phyloP scores from a whole-genome alignment of 2,113 vertebrate species.

The Lepisosteus osseus region DNA sequence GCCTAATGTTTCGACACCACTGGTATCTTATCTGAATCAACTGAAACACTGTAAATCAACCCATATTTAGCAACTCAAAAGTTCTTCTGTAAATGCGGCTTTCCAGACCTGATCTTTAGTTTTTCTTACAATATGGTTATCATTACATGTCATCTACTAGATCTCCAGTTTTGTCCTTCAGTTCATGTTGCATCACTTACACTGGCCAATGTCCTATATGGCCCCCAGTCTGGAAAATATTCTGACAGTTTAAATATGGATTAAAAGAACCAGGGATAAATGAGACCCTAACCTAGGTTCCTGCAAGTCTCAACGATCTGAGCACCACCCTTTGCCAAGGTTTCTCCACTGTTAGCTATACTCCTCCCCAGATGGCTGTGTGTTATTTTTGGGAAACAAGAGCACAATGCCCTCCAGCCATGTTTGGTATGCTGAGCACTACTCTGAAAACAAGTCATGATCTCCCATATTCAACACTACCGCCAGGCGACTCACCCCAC shows the following conservation, averaged over 20 bases:
- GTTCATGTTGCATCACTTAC: background rate
- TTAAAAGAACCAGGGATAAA: conserved; percentile 15
- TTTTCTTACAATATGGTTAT: background rate
- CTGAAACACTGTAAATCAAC: too few species aligned
- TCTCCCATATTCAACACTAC: too few species aligned
- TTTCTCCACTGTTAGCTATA: background rate
- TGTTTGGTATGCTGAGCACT: conserved; percentile 38
- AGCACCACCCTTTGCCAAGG: background rate
- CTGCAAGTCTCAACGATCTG: conserved; percentile 10
- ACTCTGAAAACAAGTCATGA: conserved; percentile 20
- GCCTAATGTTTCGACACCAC: too few species aligned
- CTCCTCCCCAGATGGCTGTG: conserved; percentile 24
- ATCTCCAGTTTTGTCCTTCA: too few species aligned
- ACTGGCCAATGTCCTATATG: conserved; percentile 16
- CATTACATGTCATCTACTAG: background rate
- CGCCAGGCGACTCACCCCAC: too few species aligned
- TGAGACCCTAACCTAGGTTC: conserved; percentile 16
- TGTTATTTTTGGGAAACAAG: conserved; percentile 34
- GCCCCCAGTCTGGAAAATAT: conserved; percentile 25
- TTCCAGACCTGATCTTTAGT: too few species aligned
- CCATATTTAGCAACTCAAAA: too few species aligned
- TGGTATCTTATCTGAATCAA: too few species aligned
- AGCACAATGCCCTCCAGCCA: conserved; percentile 42
- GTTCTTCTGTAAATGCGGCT: too few species aligned
- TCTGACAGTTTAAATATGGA: conserved; percentile 19